Base-by-base conservation (phyloP, 2,113 vertebrate species). In the Limnothrissa miodon region DNA sequence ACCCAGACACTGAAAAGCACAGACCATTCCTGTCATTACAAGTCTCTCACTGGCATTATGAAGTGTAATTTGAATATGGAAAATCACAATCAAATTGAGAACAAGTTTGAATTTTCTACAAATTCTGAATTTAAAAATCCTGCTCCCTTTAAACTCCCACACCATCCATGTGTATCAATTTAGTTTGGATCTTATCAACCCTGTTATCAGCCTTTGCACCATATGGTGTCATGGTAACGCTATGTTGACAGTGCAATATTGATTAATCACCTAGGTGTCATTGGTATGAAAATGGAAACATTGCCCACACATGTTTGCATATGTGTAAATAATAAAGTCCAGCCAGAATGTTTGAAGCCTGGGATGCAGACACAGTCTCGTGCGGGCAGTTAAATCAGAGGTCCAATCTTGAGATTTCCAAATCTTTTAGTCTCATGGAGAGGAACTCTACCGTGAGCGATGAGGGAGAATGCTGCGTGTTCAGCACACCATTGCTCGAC, bases 401-500 rank as follows among this genome's bases (percentile, higher is more conserved):
- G 59, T 13, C 10, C 59, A 25, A 66, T 7, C 59, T 25, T 7
- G 13, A 66, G n/a, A 66, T 9, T 25, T 66, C 6, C 6, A 66
- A 3, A 66, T 25, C 42, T 11, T 66, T 29, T 66, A n/a, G n/a
- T 10, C 59, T 39, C 33, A 88, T 88, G 87, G 70, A 83, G 1
- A 88, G 87, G 78, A 59, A 80, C 21, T 46, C 84, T 25, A 25
- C 59, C 53, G 5, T 19, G 53, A 56, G 19, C 5, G 4, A 21
- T 56, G 17, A 56, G 1, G 53, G 6, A 29, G n/a, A 66, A 23
- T 95, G 94, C 84, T 96, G 95, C 59, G 89, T 89, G 62, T 95
- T 94, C 44, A 88, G 93, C 5, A 44, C 93, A 0, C 92, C 94
- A 36, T 48, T 92, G 36, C 80, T 95, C 59, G 89, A 94, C 78